Conservation (phyloP, 2,888 invertebrate species). For the Geophilus truncorum region DNA sequence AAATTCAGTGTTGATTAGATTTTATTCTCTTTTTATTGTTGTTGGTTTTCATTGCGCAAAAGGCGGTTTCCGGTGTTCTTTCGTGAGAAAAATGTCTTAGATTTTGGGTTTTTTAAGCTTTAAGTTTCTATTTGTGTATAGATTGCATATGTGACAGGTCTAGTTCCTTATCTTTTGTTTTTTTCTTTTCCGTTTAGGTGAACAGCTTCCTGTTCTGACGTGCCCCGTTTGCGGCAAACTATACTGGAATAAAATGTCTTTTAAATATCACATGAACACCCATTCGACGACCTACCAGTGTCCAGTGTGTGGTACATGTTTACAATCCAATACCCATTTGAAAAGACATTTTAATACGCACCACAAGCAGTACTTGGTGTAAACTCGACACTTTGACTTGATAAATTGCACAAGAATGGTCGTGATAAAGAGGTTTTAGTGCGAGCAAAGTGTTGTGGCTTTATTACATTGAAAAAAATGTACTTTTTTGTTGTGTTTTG, state of each 20-base stretch:
- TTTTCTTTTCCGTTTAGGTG: neutral
- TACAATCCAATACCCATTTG: neutral
- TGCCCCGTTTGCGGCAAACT: neutral
- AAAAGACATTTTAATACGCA: neutral
- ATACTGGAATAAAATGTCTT: slow-evolving; percentile 1
- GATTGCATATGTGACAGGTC: neutral
- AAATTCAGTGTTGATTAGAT: neutral
- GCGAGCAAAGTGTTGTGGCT: too few species aligned
- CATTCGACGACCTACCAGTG: neutral
- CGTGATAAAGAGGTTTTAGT: too few species aligned
- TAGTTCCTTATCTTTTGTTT: neutral
- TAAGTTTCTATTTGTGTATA: neutral
- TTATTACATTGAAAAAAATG: too few species aligned
- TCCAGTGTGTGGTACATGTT: neutral
- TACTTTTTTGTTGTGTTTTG: neutral
- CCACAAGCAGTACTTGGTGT: neutral
- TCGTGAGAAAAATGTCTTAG: neutral
- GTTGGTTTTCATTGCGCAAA: neutral
- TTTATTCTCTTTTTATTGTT: neutral
- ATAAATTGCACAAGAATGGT: too few species aligned
- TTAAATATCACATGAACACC: slow-evolving; percentile 12
- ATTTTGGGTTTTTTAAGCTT: neutral
- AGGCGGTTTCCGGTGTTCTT: neutral
- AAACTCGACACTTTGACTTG: neutral
- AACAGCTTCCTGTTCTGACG: neutral